Base-by-base conservation (phyloP, 2,888 invertebrate species). In the Drosophila nr. perissopoda region DNA sequence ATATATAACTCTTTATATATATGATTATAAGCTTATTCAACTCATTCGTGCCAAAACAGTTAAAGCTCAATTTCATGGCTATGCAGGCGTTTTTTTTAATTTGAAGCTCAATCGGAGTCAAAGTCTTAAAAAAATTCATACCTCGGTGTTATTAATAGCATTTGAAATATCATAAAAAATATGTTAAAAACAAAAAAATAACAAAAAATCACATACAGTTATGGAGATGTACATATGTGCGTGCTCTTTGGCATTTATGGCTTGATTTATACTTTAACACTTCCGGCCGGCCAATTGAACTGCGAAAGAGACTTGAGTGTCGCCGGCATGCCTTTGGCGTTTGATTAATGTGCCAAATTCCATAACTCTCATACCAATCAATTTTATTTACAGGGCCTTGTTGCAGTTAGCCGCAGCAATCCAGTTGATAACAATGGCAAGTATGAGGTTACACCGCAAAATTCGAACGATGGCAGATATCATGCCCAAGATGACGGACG, bases 401-500 rank as follows among this genome's bases (percentile, higher is more conserved):
- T 91, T 83, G 89, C 91, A 76, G 82, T 91, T 48, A 78, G 88
- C 80, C 81, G 82, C 76, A 81, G 83, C 75, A 82, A 74, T 62
- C 92, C 91, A 54, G 89, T 81, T 66, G 73, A 83, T 56, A 60
- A 81, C 58, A 79, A 89, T 91, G 92, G 92, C 92, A 92, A 92
- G 92, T 92, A 92, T 92, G 82, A 80, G 82, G 89, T 82, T 91
- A 83, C 91, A 80, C 75, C 70, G 59, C 77, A 77, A 70, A 70
- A 72, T 54, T 70, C 73, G 59, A 86, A 80, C 70, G 92, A 90
- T 75, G 93, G 92, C 81, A 87, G 72, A 82, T 92, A 92, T 76
- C 85, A 68, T 70, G 82, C 85, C 51, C 74, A 64, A 48, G 78
- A 83, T 65, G 90, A 92, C 83, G 91, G 92, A 82, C 88, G 83